Base-by-base conservation (phyloP, 2,797 vertebrate species). In the Steatocranus sp. region DNA sequence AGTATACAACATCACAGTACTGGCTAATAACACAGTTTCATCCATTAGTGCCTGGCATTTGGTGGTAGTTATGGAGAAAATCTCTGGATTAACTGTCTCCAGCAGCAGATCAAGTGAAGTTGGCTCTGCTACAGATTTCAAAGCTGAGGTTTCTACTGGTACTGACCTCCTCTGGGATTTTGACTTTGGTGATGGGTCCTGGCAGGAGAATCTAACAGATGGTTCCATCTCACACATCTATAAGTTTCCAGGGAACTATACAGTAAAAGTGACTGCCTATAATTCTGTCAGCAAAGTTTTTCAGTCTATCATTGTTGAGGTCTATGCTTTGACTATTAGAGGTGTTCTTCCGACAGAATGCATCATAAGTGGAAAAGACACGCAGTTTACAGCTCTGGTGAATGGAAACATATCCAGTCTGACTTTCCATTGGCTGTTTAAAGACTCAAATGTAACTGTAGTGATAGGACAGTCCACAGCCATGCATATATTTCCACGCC, bases 121-220 rank as follows among this genome's bases (percentile, higher is more conserved):
- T 1, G 92, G 86, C 20, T 86, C 87, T 14, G 61, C 81, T 5
- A 93, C 86, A 17, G 51, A 93, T 54, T 92, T 97, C 78, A 91
- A 51, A 76, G 96, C 94, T 32, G 53, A 34, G 12, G 91, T 95
- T 3, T 81, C 80, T 32, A 77, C 93, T 17, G 96, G 96, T 5
- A 91, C 92, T 2, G 78, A 58, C 76, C 92, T 96, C 43, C 56
- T 56, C 8, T 97, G 96, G 96, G 87, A 86, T 32, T 97, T 95
- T 91, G 88, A 96, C 74, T 96, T 97, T 91, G 97, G 96, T 27
- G 96, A 97, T 87, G 96, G 94, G 10, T 91, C 81, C 1, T 9
- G 84, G 18, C 86, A 87, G 58, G 76, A 54, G 83, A 94, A 94
- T 73, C 85, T 92, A 6, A 88, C 87, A 27, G 46, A 86, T 20